Evolutionary conservation across 2,888 invertebrate genomes (phyloP), one percentile per base, ranked within the genome.

Genomic region (Callyntrura guangdongensis): DNA sequence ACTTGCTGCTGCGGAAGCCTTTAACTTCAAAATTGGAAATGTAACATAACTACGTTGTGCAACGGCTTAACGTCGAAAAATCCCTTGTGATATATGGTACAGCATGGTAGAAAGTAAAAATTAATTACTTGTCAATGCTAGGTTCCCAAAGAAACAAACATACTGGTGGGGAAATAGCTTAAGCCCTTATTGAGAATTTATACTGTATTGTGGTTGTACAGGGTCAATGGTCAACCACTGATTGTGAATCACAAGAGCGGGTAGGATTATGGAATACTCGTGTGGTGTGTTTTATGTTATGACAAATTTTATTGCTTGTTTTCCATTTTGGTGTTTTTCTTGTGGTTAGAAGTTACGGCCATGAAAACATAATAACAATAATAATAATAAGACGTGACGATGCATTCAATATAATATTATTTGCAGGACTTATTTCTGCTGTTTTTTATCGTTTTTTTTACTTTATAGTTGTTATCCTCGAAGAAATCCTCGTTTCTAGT

Each of bases 261-360:
- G 22, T 20, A 11, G 12, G 4, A 64, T 64, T 6, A 25, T 25
- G 22, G 20, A 22, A 11, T 25, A n/a, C 17, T 69, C 53, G 77
- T 53, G 1, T 53, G 77, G 20, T 61, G 45, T 81, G 81, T 81
- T 81, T 81, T 81, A 81, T 81, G 81, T 81, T 81, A 81, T 61
- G 81, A 59, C 59, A 59, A 61, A 45, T 81, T 81, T 81, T 81
- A 81, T 81, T 61, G 77, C 53, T 77, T 77, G 77, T 49, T 77
- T 77, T 20, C 53, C 53, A 49, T 25, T 53, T 77, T 77, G 14
- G 22, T 25, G 22, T 53, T 77, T 36, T 20, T 74, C 12, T 56
- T 79, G 25, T 36, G 53, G n/a, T 17, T 27, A 12, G 17, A 5
- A 64, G 20, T n/a, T 11, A 25, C 11, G 5, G 9, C 36, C 17